phyloP scores from a whole-genome alignment of 2,113 vertebrate species.

The Hemicordylus capensis region DNA sequence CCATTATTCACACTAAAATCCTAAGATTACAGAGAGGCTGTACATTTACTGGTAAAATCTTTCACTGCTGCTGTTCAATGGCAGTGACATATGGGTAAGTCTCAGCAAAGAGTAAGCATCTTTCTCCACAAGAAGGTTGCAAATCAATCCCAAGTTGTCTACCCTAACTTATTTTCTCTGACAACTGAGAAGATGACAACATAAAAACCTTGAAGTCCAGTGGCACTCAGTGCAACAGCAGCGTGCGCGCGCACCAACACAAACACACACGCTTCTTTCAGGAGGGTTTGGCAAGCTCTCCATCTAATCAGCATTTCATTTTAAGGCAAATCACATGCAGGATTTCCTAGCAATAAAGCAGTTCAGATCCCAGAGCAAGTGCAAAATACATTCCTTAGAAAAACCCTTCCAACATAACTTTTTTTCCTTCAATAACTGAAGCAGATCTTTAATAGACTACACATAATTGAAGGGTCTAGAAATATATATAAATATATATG shows the following conservation, averaged over 20 bases:
- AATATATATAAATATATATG: too few relatives aligned
- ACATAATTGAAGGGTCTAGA: not conserved
- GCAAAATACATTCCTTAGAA: not conserved
- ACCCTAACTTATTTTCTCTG: not conserved
- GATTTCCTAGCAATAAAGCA: not conserved
- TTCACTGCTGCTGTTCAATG: not conserved
- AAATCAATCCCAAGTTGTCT: not conserved
- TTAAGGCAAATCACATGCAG: not conserved
- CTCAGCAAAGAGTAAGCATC: too few relatives aligned
- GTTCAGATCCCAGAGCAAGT: not conserved
- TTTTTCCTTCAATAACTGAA: too few relatives aligned
- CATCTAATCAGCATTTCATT: not conserved
- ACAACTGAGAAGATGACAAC: not conserved
- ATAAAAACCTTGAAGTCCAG: not conserved
- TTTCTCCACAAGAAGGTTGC: not conserved
- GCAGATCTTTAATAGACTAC: not conserved
- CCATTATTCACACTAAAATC: not conserved
- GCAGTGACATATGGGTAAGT: too few relatives aligned
- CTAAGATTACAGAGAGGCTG: fast-evolving
- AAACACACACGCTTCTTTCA: not conserved
- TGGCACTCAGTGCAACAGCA: not conserved
- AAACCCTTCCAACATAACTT: not conserved
- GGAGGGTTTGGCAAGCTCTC: not conserved
- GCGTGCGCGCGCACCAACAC: too few relatives aligned
- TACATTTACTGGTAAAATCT: too few relatives aligned